Base-by-base conservation (phyloP, 2,113 vertebrate species). In the Colistium nudipinnis region DNA sequence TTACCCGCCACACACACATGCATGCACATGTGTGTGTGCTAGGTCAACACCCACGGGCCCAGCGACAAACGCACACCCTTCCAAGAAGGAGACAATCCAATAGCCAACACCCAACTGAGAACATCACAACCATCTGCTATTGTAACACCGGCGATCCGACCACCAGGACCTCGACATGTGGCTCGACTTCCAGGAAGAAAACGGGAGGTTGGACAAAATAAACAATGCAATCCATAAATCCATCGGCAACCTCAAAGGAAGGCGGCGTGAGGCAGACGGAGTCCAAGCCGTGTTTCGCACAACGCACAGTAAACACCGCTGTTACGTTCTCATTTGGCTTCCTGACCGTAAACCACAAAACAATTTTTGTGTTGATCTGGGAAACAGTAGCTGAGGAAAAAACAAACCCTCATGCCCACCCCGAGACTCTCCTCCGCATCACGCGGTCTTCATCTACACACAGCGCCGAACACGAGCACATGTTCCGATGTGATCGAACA, bases 121-220 rank as follows among this genome's bases (percentile, higher is more conserved):
- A 88, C 76, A 84, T 88, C 78, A 64, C 87, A 85, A 75, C 74
- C 78, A 85, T 81, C 74, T 90, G 85, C 63, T 75, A 70, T 66
- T 80, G 3, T 60, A 53, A 31, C 76, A 74, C 39, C 54, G 14
- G 30, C 17, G 63, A 35, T 28, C 51, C 14, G 12, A 60, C 20
- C 24, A 8, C 16, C 12, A 47, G 60, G 79, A 43, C 44, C 51
- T 52, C 56, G 33, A 66, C 74, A 57, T 82, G 69, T 65, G 73
- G 56, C 28, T 57, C 2, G 1, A 60, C 43, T 76, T 84, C 57
- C 65, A 80, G 49, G 54, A 75, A 74, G 39, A 44, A n/a, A 14
- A 10, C 52, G 61, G 20, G 7, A 9, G 31, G 51, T 3, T 7
- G 47, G 16, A 28, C 7, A 56, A 69, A 71, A 41, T 17, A n/a